These are phyloP conservation scores for Troides oblongomaculatus DNA, from an alignment of 2,888 invertebrate genomes.

Conservation along the genomic window DNA sequence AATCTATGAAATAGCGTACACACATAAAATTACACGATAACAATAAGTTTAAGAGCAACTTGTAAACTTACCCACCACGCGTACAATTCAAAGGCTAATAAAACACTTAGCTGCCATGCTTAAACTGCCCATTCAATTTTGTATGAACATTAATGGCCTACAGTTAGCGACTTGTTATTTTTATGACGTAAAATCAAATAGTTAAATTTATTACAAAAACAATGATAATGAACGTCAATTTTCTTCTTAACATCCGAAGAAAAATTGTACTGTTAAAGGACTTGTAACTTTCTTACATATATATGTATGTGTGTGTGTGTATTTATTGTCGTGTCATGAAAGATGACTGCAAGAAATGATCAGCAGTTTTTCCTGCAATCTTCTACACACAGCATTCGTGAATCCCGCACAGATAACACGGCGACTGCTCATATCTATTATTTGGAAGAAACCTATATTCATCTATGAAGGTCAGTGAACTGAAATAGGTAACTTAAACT, in stretches of 20 bases:
- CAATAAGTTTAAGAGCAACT: constrained; percentile 51
- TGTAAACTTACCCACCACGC: constrained; percentile 47
- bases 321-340: too few relatives aligned
- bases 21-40: constrained; percentile 58
- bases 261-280: neutral
- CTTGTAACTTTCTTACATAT: neutral
- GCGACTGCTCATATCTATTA: too few relatives aligned
- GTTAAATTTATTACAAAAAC: constrained; percentile 10
- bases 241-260: neutral
- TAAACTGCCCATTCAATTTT: constrained; percentile 30
- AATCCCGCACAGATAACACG: too few relatives aligned
- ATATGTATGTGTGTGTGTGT: neutral
- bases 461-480: too few relatives aligned
- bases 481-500: too few relatives aligned
- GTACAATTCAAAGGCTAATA: constrained; percentile 41
- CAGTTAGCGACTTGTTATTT: constrained; percentile 13
- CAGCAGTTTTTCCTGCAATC: too few relatives aligned
- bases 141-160: constrained; percentile 22
- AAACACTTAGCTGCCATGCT: constrained; percentile 36
- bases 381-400: too few relatives aligned
- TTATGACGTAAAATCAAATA: constrained; percentile 13
- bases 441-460: too few relatives aligned
- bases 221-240: neutral
- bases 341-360: too few relatives aligned
- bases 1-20: constrained; percentile 51